Percentiles rank a stretch among this genome's conserved stretches.
Conservation (phyloP, 2,797 vertebrate species). For the Urophycis tenuis region DNA sequence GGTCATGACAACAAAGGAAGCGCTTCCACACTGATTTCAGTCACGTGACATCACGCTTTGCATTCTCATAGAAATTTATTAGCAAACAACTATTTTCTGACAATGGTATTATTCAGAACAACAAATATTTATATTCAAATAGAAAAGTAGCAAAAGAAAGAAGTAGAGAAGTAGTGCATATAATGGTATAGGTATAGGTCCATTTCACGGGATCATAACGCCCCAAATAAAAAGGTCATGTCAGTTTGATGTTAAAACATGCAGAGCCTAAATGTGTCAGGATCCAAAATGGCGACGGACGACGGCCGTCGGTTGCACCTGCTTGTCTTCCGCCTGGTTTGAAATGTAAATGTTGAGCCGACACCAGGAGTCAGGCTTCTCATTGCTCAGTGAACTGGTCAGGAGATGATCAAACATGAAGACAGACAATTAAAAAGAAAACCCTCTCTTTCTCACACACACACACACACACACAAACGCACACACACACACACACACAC, state of each 20-base stretch:
- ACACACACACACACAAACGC: conserved; percentile 11
- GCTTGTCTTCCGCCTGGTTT: not conserved
- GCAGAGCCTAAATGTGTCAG: not conserved
- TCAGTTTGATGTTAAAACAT: not conserved
- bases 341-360: not conserved
- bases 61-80: not conserved
- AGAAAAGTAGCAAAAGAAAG: not conserved
- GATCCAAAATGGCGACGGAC: not conserved
- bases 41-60: not conserved
- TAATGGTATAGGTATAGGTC: conserved; percentile 1
- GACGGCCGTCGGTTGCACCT: not conserved
- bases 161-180: not conserved
- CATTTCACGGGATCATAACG: not conserved
- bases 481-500: conserved; percentile 12
- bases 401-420: not conserved
- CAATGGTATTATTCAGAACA: not conserved
- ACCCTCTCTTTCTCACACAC: conserved; percentile 18
- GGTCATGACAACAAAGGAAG: not conserved
- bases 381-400: not conserved
- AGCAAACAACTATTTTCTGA: not conserved
- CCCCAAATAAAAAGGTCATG: not conserved
- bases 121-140: not conserved
- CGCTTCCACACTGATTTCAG: not conserved
- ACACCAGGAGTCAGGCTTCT: not conserved
- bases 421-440: conserved; percentile 22